Conservation (phyloP, 2,888 invertebrate genomes). For the Hermaeophaga mercurialis region DNA sequence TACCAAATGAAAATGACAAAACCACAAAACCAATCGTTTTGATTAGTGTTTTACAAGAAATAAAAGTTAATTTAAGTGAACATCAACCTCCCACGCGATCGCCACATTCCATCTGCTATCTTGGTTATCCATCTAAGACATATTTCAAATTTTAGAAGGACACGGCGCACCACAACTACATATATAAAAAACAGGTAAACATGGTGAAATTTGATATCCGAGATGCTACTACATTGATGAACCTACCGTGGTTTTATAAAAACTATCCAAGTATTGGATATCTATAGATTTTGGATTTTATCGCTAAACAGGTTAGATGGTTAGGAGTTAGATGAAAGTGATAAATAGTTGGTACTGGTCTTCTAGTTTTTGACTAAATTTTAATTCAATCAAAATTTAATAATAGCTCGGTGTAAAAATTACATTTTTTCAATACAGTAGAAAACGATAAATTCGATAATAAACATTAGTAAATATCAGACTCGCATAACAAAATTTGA, state of each 20-base stretch:
- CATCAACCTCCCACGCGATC: constrained; percentile 6
- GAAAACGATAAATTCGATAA: too few relatives aligned
- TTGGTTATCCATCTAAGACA: neutral
- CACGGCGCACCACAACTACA: too few relatives aligned
- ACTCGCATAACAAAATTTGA: too few relatives aligned
- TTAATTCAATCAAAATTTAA: too few relatives aligned
- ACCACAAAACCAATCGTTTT: neutral
- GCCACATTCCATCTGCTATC: neutral
- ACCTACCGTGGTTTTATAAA: constrained; percentile 20
- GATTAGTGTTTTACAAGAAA: constrained; percentile 6
- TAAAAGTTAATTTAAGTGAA: neutral
- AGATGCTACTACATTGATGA: constrained; percentile 16
- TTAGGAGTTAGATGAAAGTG: too few relatives aligned
- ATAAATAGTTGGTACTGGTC: too few relatives aligned
- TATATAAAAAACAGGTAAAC: constrained; percentile 21
- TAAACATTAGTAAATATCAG: too few relatives aligned
- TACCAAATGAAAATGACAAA: too few relatives aligned
- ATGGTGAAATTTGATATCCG: constrained; percentile 20
- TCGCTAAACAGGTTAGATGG: too few relatives aligned
- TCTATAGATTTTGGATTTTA: neutral
- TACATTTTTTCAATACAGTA: too few relatives aligned
- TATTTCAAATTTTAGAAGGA: constrained; percentile 2
- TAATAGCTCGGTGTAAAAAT: too few relatives aligned
- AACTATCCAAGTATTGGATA: neutral
- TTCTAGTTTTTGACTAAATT: too few relatives aligned